phyloP scores from a whole-genome alignment of 2,797 vertebrate species.

The Euphonia xanthogaster region DNA sequence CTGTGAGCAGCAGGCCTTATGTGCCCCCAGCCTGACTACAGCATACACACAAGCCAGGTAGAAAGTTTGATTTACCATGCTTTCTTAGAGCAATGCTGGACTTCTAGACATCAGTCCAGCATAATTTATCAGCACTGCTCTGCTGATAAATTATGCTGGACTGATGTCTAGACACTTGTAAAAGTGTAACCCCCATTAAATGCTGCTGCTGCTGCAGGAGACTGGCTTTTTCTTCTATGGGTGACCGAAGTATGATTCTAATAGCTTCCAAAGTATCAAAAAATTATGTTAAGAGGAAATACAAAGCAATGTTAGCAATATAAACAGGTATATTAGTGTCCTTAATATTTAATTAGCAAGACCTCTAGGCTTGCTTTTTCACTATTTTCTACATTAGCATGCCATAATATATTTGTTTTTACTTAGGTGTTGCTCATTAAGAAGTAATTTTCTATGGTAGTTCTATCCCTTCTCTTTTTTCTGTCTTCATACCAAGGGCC shows the following conservation, averaged over 20 bases:
- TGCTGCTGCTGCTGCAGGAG: not conserved
- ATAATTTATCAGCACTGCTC: too few relatives aligned
- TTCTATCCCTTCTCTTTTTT: not conserved
- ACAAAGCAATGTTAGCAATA: not conserved
- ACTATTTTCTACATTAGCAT: not conserved
- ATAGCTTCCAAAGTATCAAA: not conserved
- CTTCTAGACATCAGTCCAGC: too few relatives aligned
- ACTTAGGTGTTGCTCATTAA: not conserved
- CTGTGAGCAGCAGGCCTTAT: not conserved
- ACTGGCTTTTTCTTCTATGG: not conserved
- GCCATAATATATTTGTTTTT: not conserved
- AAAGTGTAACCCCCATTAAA: not conserved
- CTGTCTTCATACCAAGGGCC: not conserved
- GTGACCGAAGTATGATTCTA: not conserved
- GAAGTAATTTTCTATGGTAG: not conserved
- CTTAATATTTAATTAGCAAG: not conserved
- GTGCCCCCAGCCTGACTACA: not conserved
- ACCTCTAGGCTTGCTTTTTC: not conserved
- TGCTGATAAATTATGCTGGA: not conserved
- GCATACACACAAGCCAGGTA: not conserved
- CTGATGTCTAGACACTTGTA: not conserved
- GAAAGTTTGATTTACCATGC: not conserved
- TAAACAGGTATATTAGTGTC: not conserved
- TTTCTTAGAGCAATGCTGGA: not conserved
- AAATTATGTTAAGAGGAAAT: not conserved